Percentiles rank a stretch among this genome's conserved stretches.
Evolutionary conservation across 2,797 vertebrate genomes (phyloP).

Genomic region (Myotis myotis): DNA sequence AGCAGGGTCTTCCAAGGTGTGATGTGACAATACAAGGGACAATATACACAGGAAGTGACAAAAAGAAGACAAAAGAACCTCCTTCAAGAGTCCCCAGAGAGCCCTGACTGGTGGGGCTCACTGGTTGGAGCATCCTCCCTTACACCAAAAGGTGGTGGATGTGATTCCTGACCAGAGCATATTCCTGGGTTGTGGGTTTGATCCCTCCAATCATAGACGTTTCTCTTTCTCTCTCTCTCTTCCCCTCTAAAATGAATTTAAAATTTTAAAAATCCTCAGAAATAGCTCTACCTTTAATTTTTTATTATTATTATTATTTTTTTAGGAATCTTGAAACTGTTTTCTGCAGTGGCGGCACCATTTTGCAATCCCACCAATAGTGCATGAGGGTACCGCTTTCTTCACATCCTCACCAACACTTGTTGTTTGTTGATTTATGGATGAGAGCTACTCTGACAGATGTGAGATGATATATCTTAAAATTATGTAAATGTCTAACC

Average conservation of each 20-base stretch:
- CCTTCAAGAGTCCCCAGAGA: background rate
- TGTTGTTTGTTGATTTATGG: background rate
- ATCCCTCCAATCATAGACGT: background rate
- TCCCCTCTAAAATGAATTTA: background rate
- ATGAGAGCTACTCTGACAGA: background rate
- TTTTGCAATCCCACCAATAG: background rate
- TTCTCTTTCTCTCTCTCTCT: background rate
- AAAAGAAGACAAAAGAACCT: background rate
- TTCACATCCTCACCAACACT: background rate
- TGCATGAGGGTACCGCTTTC: background rate
- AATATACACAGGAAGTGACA: background rate
- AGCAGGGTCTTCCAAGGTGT: background rate
- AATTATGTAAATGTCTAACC: background rate
- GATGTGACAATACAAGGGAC: background rate
- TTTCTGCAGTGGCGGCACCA: background rate
- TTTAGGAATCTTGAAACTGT: background rate
- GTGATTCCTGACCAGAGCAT: background rate
- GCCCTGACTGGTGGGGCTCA: background rate
- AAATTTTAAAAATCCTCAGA: background rate
- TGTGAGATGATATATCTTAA: background rate
- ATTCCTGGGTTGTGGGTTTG: background rate
- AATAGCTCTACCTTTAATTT: background rate
- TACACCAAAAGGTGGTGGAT: background rate
- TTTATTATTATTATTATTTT: background rate
- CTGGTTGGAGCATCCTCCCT: background rate